Evolutionary conservation across 2,797 vertebrate species (phyloP), one percentile per base, ranked within the genome.

Genomic region (Amblyraja radiata): DNA sequence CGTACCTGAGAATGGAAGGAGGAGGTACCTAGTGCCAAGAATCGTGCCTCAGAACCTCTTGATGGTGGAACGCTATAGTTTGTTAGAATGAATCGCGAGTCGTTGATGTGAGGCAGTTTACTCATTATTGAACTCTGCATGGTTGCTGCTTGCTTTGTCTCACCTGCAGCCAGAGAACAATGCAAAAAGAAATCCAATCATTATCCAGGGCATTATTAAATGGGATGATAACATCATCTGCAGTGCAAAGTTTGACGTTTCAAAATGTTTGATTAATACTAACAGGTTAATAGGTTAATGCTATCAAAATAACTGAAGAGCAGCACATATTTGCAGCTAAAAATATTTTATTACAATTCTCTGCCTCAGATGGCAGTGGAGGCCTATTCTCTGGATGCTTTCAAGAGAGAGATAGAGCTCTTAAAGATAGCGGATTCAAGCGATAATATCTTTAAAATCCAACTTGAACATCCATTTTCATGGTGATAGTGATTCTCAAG

Each of bases 1-100:
- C 83, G 94, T 95, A 97, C 97, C 97, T 97, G 97, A 0, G 94
- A 93, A 8, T 95, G 94, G 94, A 95, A 94, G n/a, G 94, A 94
- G 93, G 94, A 95, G 83, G 95, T 90, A 7, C 95, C 95, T 93
- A 97, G 94, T 78, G 96, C 93, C 1, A 95, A 0, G 46, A 93
- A 95, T 93, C 93, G 96, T 58, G 94, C 90, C 90, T 97, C 97
- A 84, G 95, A 96, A 63, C 95, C 95, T 94, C 96, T 96, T 68
- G 96, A 96, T 0, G 95, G 94, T 9, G 96, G 95, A 23, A 96
- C 32, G 0, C 93, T 95, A 16, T 93, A 93, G 71, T 93, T 84
- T 58, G 95, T 96, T 16, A 95, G 84, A 39, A 93, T 93, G 86
- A 95, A n/a, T 36, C 21, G 95, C 93, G 95, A 28, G 0, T 94